These are phyloP conservation scores for Ochlodes sylvanus DNA, from an alignment of 2,888 invertebrate genomes.

Conservation along the genomic window DNA sequence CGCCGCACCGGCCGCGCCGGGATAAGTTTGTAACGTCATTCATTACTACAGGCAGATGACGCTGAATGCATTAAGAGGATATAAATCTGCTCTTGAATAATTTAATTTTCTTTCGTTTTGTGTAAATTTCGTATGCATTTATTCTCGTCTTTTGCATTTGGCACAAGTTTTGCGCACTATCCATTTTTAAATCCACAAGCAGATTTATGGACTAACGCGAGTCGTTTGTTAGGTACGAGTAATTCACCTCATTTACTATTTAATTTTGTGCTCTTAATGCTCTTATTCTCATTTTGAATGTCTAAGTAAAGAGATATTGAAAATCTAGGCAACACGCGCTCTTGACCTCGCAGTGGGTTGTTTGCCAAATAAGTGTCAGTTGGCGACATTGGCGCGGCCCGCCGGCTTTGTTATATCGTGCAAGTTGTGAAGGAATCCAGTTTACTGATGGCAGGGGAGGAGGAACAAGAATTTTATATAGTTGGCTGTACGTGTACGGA, in stretches of 20 bases:
- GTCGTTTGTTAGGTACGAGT: background rate
- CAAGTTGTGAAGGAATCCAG: background rate
- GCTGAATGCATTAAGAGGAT: background rate
- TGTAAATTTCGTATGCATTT: constrained; percentile 4
- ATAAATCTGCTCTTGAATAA: background rate
- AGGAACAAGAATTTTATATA: background rate
- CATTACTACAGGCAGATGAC: background rate
- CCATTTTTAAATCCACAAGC: background rate
- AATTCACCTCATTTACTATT: background rate
- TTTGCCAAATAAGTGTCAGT: constrained; percentile 2
- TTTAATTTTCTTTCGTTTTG: constrained; percentile 1
- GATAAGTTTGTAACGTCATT: background rate
- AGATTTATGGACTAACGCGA: background rate
- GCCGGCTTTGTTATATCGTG: background rate
- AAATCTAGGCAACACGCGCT: background rate
- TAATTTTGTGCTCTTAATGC: background rate
- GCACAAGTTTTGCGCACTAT: background rate
- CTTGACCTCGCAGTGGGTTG: background rate
- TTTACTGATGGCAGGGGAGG: background rate
- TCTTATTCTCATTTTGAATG: too few relatives aligned
- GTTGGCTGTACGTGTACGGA: background rate
- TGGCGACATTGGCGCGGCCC: background rate
- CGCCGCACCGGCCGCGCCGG: background rate
- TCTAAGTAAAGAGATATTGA: too few relatives aligned
- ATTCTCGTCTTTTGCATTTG: constrained; percentile 2